Conservation (phyloP, 2,113 vertebrate genomes). For the Antennarius striatus region DNA sequence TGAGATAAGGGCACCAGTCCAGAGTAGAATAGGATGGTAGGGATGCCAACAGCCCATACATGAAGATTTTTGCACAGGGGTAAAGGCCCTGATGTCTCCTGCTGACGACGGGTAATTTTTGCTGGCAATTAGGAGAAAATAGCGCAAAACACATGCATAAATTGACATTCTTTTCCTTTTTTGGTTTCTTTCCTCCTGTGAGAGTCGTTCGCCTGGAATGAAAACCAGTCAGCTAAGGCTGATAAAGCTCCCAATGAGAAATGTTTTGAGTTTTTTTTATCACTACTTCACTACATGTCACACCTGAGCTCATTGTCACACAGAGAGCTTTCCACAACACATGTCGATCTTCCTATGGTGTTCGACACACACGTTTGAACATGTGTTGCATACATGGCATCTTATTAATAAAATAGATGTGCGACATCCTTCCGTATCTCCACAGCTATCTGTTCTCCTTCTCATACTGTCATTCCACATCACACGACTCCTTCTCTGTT, state of each 20-base stretch:
- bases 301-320: conserved; percentile 42
- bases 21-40: conserved; percentile 22
- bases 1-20: conserved; percentile 57
- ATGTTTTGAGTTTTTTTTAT: conserved; percentile 46
- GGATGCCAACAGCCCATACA: conserved; percentile 18
- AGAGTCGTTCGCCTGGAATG: conserved; percentile 34
- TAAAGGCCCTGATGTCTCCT: conserved; percentile 11
- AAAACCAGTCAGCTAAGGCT: conserved; percentile 50
- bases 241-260: conserved; percentile 52
- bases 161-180: conserved; percentile 33
- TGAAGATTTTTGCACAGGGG: background rate
- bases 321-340: conserved; percentile 21
- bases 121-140: conserved; percentile 30
- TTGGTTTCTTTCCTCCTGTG: conserved; percentile 23
- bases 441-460: conserved; percentile 40
- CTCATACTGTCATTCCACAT: conserved; percentile 68
- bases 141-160: conserved; percentile 14
- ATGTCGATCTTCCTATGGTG: conserved; percentile 46
- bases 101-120: conserved; percentile 6
- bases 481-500: conserved; percentile 76
- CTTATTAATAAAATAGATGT: conserved; percentile 18
- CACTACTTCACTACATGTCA: conserved; percentile 39
- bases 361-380: conserved; percentile 46
- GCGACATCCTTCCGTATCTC: conserved; percentile 37
- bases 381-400: conserved; percentile 40